These are phyloP conservation scores for Teleogryllus oceanicus DNA, from an alignment of 2,888 invertebrate species.

Conservation along the genomic window DNA sequence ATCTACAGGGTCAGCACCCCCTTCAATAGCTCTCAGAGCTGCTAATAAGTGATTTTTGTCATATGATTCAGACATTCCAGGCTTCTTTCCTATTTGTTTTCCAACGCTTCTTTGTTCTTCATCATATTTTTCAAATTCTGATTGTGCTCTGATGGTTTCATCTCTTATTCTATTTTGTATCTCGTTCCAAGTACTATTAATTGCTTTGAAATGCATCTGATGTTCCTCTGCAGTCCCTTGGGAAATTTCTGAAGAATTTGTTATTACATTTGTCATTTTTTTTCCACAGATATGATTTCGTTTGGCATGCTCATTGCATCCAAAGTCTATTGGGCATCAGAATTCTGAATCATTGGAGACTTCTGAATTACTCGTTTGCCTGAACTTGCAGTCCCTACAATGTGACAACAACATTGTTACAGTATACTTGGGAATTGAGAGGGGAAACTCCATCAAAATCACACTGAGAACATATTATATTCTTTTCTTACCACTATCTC, in stretches of 20 bases:
- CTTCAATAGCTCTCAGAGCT: slow-evolving; percentile 61
- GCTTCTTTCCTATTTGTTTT: background rate
- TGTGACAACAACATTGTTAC: no score
- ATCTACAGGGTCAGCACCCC: slow-evolving; percentile 20
- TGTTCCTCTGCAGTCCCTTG: background rate
- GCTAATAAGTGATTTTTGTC: slow-evolving; percentile 60
- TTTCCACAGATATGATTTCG: no score
- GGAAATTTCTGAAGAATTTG: background rate
- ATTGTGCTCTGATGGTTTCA: background rate
- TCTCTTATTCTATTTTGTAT: slow-evolving; percentile 12
- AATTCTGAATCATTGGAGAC: no score
- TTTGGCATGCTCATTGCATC: no score
- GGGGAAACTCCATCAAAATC: no score
- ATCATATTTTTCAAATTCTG: background rate
- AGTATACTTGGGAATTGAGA: no score
- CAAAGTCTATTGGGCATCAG: no score
- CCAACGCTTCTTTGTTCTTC: no score
- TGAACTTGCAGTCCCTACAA: no score
- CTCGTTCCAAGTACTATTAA: background rate
- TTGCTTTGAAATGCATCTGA: background rate
- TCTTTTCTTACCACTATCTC: background rate
- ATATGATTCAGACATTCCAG: background rate
- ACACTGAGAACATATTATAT: no score
- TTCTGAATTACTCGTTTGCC: no score
- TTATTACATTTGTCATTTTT: no score